Percentiles rank a stretch among this genome's conserved stretches.
These are phyloP conservation scores for Adelosebastes latens DNA, from an alignment of 2,797 vertebrate species.

Conservation along the genomic window DNA sequence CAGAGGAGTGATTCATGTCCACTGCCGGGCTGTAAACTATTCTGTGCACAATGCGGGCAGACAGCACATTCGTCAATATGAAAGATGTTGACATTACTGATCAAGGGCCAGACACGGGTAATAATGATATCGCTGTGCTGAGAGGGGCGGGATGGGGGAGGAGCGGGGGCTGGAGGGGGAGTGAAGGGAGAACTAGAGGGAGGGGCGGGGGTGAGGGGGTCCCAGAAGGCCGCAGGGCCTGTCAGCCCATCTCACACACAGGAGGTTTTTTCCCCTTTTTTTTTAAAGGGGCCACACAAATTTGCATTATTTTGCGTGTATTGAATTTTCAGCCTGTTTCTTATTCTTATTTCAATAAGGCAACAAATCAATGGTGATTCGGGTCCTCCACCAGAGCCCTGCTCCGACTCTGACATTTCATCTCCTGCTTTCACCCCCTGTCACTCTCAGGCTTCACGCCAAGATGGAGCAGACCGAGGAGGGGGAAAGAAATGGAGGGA, in stretches of 20 bases:
- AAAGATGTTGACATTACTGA: constrained; percentile 99
- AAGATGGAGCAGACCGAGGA: constrained; percentile 42
- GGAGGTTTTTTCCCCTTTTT: constrained; percentile 19
- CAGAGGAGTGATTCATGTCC: constrained; percentile 99
- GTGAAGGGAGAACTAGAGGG: constrained; percentile 65
- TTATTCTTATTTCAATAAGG: constrained; percentile 85
- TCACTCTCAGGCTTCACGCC: constrained; percentile 67
- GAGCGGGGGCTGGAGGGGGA: constrained; percentile 54
- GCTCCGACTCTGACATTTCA: constrained; percentile 76
- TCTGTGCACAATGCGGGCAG: constrained; percentile 96
- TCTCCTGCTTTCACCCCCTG: constrained; percentile 76
- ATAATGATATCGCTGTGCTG: constrained; percentile 93
- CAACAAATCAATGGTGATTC: constrained; percentile 83
- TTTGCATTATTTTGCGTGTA: constrained; percentile 84
- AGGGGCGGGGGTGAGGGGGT: constrained; percentile 54
- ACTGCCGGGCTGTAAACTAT: constrained; percentile 98
- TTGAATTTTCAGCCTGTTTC: constrained; percentile 79
- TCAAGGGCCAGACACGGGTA: constrained; percentile 97
- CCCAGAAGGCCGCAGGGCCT: constrained; percentile 81
- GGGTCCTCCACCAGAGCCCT: constrained; percentile 62
- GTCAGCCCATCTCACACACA: constrained; percentile 72
- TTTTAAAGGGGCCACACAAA: constrained; percentile 65
- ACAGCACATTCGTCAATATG: constrained; percentile 99
- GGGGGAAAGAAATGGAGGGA: constrained; percentile 38
- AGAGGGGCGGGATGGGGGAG: constrained; percentile 74